These are phyloP conservation scores for Ovis aries DNA, from an alignment of 2,113 vertebrate species.

Conservation along the genomic window DNA sequence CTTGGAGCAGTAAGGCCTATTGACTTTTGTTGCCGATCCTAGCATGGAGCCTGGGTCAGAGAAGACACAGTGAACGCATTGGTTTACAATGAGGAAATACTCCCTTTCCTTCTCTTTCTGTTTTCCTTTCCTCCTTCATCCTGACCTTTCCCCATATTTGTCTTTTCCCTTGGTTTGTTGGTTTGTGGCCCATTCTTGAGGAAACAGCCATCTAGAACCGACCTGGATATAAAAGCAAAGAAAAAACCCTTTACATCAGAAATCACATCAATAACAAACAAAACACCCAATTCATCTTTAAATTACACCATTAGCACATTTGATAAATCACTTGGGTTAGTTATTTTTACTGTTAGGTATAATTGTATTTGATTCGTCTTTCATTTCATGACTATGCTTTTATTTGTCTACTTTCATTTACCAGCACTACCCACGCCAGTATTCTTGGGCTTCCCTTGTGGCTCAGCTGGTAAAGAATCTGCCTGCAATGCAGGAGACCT, in stretches of 20 bases:
- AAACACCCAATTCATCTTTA: not conserved
- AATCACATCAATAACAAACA: not conserved
- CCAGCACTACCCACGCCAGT: not conserved
- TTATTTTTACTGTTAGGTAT: not conserved
- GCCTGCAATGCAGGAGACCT: not conserved
- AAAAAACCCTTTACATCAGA: not conserved
- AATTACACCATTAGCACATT: not conserved
- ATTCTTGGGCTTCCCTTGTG: not conserved
- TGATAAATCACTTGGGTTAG: not conserved
- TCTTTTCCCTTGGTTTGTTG: not conserved
- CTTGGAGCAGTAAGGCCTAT: not conserved
- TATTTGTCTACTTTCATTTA: not conserved
- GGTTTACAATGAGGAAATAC: not conserved
- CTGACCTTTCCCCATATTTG: not conserved
- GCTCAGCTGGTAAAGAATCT: not conserved
- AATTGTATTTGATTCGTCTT: not conserved
- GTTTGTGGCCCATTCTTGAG: not conserved
- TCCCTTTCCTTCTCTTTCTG: not conserved
- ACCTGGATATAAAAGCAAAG: not conserved
- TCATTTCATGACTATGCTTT: not conserved
- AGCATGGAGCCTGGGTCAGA: not conserved
- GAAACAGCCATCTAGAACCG: not conserved
- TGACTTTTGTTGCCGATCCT: not conserved
- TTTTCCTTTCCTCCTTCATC: not conserved
- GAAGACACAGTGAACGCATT: not conserved